Evolutionary conservation across 2,888 invertebrate species (phyloP), one percentile per base, ranked within the genome.

Genomic region (Meghimatium bilineatum): DNA sequence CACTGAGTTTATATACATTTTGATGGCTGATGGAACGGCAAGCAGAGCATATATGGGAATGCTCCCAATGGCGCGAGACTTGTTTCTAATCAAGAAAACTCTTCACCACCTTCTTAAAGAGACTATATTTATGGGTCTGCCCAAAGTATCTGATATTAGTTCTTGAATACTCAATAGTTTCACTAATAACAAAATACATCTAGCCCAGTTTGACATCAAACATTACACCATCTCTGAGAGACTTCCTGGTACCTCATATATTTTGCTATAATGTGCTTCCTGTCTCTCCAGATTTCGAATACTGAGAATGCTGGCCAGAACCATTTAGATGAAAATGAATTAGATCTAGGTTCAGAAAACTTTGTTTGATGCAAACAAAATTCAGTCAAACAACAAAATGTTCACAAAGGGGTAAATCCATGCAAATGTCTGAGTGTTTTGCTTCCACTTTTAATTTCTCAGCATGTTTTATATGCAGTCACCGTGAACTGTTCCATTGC

Each of bases 341-440:
- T 81, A 77, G 77, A 77, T 63, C 67, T 80, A 77, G 77, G 82
- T 52, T 83, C 78, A 60, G 82, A 83, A 83, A 76, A 83, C 38
- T 77, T 77, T 77, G 77, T 83, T 49, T 83, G 82, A 83, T 32
- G 34, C 77, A 63, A 34, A 56, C 76, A 77, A 63, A 38, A 63
- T 60, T 10, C 34, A n/a, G 76, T 26, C 23, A 60, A 56, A 63
- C 56, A 32, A 14, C 63, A 34, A 10, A 10, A 63, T 38, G 60
- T 60, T 60, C 26, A 60, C 36, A 60, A 60, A 63, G 26, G 77
- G 77, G 77, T 77, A 77, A 77, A 14, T 75, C 38, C n/a, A 38
- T 63, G 34, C 63, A 77, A 77, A 60, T 77, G n/a, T 77, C 17
- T 77, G 60, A 77, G 77, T 77, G 77, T 77, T 77, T 77, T 77